These are phyloP conservation scores for Eristalis intricaria DNA, from an alignment of 2,888 invertebrate genomes.

Conservation along the genomic window DNA sequence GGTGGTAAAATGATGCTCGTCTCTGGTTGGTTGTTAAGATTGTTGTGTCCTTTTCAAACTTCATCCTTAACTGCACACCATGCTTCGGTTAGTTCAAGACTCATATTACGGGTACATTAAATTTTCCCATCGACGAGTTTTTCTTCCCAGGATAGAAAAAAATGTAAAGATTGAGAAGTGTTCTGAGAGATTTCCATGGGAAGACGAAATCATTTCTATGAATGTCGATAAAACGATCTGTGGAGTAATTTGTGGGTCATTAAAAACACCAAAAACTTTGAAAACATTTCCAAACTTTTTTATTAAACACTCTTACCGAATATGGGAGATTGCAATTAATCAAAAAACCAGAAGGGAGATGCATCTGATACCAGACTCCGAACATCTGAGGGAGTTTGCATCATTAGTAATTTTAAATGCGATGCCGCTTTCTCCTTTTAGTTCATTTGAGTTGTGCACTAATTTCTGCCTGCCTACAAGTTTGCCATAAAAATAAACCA, in stretches of 20 bases:
- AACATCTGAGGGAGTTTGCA: conserved; percentile 57
- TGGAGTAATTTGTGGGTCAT: conserved; percentile 60
- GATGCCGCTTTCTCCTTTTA: conserved; percentile 47
- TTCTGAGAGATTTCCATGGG: conserved; percentile 35
- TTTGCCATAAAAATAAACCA: conserved; percentile 60
- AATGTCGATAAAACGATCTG: conserved; percentile 65
- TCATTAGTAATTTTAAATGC: conserved; percentile 71
- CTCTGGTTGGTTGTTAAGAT: conserved; percentile 46
- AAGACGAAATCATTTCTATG: conserved; percentile 42
- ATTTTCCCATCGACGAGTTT: conserved; percentile 50
- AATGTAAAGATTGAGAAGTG: conserved; percentile 39
- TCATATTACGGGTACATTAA: conserved; percentile 45
- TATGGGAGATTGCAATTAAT: conserved; percentile 66
- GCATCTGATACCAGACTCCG: conserved; percentile 62
- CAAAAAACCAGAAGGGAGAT: conserved; percentile 54
- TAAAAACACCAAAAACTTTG: conserved; percentile 41
- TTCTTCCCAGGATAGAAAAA: conserved; percentile 12
- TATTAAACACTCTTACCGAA: conserved; percentile 54
- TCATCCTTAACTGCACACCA: conserved; percentile 50
- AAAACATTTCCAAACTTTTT: conserved; percentile 54
- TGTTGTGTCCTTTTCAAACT: conserved; percentile 48
- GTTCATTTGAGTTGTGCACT: conserved; percentile 71
- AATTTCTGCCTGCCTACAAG: conserved; percentile 67
- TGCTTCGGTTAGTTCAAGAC: conserved; percentile 42
- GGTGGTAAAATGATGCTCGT: conserved; percentile 36